Base-by-base conservation (phyloP, 2,888 invertebrate genomes). In the Biston stratarius region DNA sequence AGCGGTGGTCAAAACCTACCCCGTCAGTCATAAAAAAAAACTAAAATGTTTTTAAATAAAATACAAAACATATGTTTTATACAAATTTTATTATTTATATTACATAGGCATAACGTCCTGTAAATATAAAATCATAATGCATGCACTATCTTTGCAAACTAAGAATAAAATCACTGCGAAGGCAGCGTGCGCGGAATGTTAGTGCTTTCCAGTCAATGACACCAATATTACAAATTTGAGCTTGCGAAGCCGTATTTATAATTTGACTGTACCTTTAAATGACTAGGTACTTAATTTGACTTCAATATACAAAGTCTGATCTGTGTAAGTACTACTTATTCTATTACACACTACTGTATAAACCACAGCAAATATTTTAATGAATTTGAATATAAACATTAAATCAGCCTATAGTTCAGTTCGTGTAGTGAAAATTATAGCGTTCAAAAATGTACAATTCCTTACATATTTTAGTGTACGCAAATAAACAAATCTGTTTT, bases 81-180 rank as follows among this genome's bases (percentile, higher is more conserved):
- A 77, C 76, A 82, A 81, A 83, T 80, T 82, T 77, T 81, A 78
- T 78, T 72, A 72, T 79, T 80, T 78, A 77, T 80, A 78, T 34
- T 82, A 83, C 78, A 85, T 83, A 87, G 83, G 83, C 83, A 79
- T 86, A 88, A 87, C 86, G 84, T 88, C 86, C 78, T 77, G 79
- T 83, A 83, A 80, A 86, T 76, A 81, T 79, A 77, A 79, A 79
- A 82, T 73, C 57, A 72, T 61, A 80, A 78, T 67, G 72, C 67
- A 76, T 71, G 74, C 74, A 77, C 75, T 79, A 78, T 74, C 74
- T 81, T 78, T 58, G 78, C 81, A 82, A 83, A 76, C 70, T 60
- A 81, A 73, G 74, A 67, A 66, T 55, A 14, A 66, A 72, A 70
- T 79, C 75, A 76, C 58, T 55, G 65, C 47, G 34, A 44, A 34